Conservation (phyloP, 2,113 vertebrate species). For the Formicarius rufipectus region DNA sequence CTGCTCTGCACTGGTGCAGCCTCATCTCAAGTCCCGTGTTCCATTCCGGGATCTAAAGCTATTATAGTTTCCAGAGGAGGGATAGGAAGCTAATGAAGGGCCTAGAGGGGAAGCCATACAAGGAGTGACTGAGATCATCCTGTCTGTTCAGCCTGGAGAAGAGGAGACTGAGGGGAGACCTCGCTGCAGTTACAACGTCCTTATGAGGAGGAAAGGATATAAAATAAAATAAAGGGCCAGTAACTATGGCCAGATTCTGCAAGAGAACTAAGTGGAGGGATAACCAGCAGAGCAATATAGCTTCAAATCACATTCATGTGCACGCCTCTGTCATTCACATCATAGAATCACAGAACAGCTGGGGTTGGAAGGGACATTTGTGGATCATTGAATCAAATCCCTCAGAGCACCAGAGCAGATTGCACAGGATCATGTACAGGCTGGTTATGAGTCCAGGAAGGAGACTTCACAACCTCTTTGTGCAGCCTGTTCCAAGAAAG, state of each 20-base stretch:
- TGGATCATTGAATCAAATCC: neutral
- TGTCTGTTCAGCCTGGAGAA: neutral
- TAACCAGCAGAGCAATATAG: neutral
- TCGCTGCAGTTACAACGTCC: neutral
- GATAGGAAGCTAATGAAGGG: fast-evolving
- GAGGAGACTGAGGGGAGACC: neutral
- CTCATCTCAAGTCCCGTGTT: neutral
- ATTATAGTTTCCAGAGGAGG: neutral
- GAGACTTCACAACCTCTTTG: neutral
- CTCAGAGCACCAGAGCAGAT: neutral
- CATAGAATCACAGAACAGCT: neutral
- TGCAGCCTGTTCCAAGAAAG: neutral
- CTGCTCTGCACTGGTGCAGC: neutral
- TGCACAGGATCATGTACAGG: neutral
- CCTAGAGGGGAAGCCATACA: neutral
- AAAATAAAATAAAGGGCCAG: neutral
- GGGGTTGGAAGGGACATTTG: neutral
- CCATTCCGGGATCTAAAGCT: neutral
- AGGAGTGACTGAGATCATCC: neutral
- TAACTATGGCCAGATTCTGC: neutral
- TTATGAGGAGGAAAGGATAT: fast-evolving
- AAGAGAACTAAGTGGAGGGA: neutral
- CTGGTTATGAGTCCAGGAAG: neutral
- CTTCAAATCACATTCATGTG: neutral
- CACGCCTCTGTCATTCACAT: neutral